phyloP scores from a whole-genome alignment of 2,113 vertebrate genomes.

The Otocyon megalotis region DNA sequence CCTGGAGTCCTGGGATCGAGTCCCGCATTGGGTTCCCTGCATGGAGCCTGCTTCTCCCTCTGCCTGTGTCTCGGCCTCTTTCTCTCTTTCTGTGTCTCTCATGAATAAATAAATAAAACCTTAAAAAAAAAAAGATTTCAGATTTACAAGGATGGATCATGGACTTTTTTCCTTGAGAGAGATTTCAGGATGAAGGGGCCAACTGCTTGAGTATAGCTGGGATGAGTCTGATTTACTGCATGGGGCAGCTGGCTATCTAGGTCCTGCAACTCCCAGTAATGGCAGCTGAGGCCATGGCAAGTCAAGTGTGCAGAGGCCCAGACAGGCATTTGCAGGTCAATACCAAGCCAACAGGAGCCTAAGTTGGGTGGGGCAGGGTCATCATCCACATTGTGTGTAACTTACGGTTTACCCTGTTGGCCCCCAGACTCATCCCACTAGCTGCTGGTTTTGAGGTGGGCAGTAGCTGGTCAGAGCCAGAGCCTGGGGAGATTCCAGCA shows the following conservation, averaged over 20 bases:
- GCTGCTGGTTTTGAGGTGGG: neutral
- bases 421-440: neutral
- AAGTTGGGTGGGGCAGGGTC: neutral
- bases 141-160: neutral
- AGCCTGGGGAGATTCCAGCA: neutral
- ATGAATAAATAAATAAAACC: too few relatives aligned
- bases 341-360: neutral
- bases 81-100: too few relatives aligned
- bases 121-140: neutral
- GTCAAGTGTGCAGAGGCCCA: neutral
- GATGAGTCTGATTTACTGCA: neutral
- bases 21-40: too few relatives aligned
- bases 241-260: too few relatives aligned
- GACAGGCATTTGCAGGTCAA: neutral
- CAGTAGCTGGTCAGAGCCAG: neutral
- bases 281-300: neutral
- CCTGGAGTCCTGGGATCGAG: too few relatives aligned
- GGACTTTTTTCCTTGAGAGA: neutral
- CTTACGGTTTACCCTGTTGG: neutral
- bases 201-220: neutral
- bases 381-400: neutral
- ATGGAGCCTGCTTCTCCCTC: too few relatives aligned
- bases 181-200: neutral
- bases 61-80: too few relatives aligned
- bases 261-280: neutral